Evolutionary conservation across 2,113 vertebrate species (phyloP).

Genomic region (Microcebus tavaratra): DNA sequence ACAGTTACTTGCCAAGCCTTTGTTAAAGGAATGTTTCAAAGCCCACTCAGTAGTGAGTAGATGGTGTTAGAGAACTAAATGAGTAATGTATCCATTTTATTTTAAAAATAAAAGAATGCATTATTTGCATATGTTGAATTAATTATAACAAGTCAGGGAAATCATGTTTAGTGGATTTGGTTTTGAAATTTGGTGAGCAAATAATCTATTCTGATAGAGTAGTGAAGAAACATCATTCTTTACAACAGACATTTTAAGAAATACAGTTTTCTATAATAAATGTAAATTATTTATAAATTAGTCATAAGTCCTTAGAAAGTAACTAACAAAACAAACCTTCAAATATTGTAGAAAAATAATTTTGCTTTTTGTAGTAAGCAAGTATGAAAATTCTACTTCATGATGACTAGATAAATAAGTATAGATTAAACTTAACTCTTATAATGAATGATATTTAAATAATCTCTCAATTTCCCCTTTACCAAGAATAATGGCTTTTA

Average conservation of each 20-base stretch:
- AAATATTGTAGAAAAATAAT: background rate
- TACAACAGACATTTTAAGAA: background rate
- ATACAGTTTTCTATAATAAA: slow-evolving; percentile 2
- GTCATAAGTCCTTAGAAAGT: slow-evolving; percentile 5
- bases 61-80: background rate
- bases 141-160: background rate
- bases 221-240: background rate
- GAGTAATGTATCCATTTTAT: background rate
- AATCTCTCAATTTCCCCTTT: slow-evolving; percentile 16
- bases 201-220: background rate
- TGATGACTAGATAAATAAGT: background rate
- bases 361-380: slow-evolving; percentile 2
- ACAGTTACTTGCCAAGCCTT: background rate
- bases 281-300: slow-evolving; percentile 24
- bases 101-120: slow-evolving; percentile 42
- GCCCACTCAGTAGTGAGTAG: background rate
- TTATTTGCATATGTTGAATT: background rate
- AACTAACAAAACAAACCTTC: background rate
- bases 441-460: background rate
- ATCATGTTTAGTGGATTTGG: background rate
- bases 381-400: background rate
- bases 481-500: background rate
- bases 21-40: background rate
- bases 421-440: background rate
- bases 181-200: background rate